These are phyloP conservation scores for Sinonovacula constricta DNA, from an alignment of 1,140 invertebrate species.

Conservation along the genomic window DNA sequence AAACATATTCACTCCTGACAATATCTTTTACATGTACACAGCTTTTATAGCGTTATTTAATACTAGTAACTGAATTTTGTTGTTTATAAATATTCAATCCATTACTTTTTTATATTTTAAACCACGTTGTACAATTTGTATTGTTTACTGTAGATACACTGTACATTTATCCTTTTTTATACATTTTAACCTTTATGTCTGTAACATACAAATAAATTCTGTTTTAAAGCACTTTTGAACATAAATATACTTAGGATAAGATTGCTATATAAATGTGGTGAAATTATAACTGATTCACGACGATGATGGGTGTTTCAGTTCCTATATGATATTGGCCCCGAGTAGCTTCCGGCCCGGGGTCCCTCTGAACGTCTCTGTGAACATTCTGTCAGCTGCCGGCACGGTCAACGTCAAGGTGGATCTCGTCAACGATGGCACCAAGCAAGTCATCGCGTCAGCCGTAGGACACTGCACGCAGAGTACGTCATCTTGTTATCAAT, in stretches of 20 bases:
- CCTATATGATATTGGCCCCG: conserved; percentile 67
- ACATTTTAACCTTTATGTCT: too few relatives aligned
- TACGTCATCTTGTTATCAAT: conserved; percentile 16
- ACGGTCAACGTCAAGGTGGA: conserved; percentile 58
- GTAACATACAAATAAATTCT: too few relatives aligned
- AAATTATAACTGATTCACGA: too few relatives aligned
- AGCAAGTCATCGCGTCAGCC: conserved; percentile 20
- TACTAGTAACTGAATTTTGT: neutral
- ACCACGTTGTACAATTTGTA: neutral
- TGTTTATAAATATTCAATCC: neutral
- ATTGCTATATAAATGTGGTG: too few relatives aligned
- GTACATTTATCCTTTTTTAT: too few relatives aligned
- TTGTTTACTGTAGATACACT: too few relatives aligned
- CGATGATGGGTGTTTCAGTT: conserved; percentile 48
- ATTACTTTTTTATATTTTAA: neutral
- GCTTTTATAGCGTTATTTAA: neutral
- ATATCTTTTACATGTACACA: neutral
- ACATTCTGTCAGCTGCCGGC: conserved; percentile 62
- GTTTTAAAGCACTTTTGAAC: too few relatives aligned
- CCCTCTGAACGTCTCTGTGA: conserved; percentile 66
- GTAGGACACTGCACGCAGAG: conserved; percentile 50
- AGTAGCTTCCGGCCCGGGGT: conserved; percentile 63
- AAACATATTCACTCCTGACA: too few relatives aligned
- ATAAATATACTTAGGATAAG: too few relatives aligned
- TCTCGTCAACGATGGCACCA: conserved; percentile 40